Evolutionary conservation across 2,113 vertebrate genomes (phyloP), one percentile per base, ranked within the genome.

Genomic region (Apistogramma diplotaenia): DNA sequence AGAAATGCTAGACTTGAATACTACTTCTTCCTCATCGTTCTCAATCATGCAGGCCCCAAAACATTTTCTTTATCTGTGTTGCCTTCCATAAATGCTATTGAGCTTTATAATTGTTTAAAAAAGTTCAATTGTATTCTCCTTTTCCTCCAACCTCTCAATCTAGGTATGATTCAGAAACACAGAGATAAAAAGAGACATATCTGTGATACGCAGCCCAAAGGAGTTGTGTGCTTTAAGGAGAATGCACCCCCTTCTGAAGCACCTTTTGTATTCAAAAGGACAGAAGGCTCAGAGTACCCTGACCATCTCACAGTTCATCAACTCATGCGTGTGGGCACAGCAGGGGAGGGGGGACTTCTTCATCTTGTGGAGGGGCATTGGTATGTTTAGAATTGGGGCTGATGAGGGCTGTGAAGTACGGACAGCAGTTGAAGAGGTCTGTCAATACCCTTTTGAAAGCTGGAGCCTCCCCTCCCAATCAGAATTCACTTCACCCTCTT

Each of bases 321-420:
- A 53, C 78, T 80, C 79, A 82, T 79, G 72, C 78, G 49, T 86
- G 61, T 76, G 81, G 88, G 70, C 79, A 75, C 56, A 61, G 43
- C 23, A 25, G 8, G 80, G 18, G 55, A 33, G 73, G 67, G 53
- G 54, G 57, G 71, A 12, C 16, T 79, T 67, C 78, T 85, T 86
- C 80, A 86, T 70, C 19, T 49, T n/a, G 29, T 79, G 37, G 78
- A 88, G 93, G 62, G 75, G 59, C 19, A 74, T 33, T 59, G 84
- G 86, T 86, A 90, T 91, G 87, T 88, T 78, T 87, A 49, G 67
- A 86, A 83, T 80, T 82, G 54, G 82, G 58, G 53, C 70, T 87
- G 85, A 88, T 87, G 80, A 84, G 86, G 58, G 19, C 27, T 76
- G 58, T 83, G 59, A 60, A 89, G 82, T 74, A 57, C 76, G 67